phyloP scores from a whole-genome alignment of 2,797 vertebrate genomes.

The Diplodus puntazzo region DNA sequence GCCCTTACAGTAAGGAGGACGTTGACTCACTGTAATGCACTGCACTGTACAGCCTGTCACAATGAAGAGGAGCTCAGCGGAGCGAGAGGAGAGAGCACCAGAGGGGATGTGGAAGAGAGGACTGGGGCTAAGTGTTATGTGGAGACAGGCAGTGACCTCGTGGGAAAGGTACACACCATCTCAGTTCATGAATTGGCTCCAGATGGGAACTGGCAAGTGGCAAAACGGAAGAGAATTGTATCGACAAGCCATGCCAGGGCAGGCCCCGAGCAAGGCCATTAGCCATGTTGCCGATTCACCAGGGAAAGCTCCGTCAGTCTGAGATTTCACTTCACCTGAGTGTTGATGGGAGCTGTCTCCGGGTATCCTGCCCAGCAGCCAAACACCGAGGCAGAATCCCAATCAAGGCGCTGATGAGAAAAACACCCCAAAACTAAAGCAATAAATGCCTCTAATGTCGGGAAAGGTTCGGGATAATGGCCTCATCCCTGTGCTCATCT shows the following conservation, averaged over 20 bases:
- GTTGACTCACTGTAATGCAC: conserved; percentile 63
- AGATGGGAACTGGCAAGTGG: conserved; percentile 90
- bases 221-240: conserved; percentile 90
- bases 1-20: conserved; percentile 49
- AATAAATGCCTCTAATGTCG: conserved; percentile 59
- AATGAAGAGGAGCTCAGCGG: conserved; percentile 62
- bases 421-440: conserved; percentile 50
- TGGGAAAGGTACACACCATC: conserved; percentile 82
- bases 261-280: conserved; percentile 86
- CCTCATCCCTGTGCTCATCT: conserved; percentile 43
- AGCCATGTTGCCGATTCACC: conserved; percentile 82
- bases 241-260: conserved; percentile 86
- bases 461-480: conserved; percentile 53
- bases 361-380: conserved; percentile 40
- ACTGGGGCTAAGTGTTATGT: conserved; percentile 75
- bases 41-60: conserved; percentile 66
- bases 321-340: conserved; percentile 89
- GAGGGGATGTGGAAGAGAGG: conserved; percentile 53
- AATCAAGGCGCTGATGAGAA: conserved; percentile 70
- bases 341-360: conserved; percentile 81
- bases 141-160: conserved; percentile 76
- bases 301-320: conserved; percentile 80
- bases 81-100: conserved; percentile 61
- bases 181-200: conserved; percentile 87
- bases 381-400: conserved; percentile 38